Evolutionary conservation across 2,797 vertebrate species (phyloP), one percentile per base, ranked within the genome.

Genomic region (Synaphobranchus kaupii): DNA sequence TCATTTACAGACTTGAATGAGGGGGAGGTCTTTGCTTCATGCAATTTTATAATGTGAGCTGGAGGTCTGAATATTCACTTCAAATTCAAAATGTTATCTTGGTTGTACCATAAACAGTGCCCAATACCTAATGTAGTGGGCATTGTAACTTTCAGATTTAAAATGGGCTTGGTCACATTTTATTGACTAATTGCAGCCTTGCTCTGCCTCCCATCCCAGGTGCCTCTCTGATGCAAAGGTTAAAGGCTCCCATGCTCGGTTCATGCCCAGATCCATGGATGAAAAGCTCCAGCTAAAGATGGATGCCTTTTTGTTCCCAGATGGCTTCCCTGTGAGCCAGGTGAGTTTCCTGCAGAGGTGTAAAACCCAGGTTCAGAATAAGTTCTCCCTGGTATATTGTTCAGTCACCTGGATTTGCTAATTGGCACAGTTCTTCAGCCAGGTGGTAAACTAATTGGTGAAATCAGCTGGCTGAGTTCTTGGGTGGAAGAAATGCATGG

Each of bases 261-360:
- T 95, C 87, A 86, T 95, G 6, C 92, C 89, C 25, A 91, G 95
- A 87, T 58, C 47, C 1, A 87, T 92, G 34, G 90, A 93, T 50
- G 84, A 94, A 80, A 91, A 88, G 81, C 91, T 96, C 85, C 91
- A 91, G 71, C 92, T 96, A 82, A 88, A 90, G 63, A 63, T 95
- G 0, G 93, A 94, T 28, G 94, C 95, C 13, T 95, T 96, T 85
- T 89, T 60, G 89, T 95, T 96, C 88, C 89, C 93, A 87, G 86
- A 90, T 20, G 90, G 91, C 31, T 68, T 39, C 34, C 31, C 90
- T 2, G 89, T 50, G 86, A 92, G 91, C 88, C 90, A 91, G 93
- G 95, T 94, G n/a, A 4, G 84, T 89, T 2, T 4, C 39, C 39
- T 39, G 39, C 39, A 39, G 39, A 39, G 39, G 39, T 39, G 39